Base-by-base conservation (phyloP, 2,113 vertebrate genomes). In the Trichechus manatus region DNA sequence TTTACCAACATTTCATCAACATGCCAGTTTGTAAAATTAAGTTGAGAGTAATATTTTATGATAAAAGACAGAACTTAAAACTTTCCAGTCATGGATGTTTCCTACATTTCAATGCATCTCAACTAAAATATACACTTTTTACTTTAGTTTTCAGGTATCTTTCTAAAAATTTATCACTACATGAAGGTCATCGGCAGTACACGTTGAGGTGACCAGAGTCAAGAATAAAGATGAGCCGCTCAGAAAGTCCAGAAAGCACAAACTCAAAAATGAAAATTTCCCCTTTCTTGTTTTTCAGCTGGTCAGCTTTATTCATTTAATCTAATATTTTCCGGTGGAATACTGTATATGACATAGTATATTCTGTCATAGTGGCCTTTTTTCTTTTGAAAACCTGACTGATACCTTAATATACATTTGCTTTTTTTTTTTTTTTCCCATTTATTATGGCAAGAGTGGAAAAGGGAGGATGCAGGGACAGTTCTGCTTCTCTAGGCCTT, bases 261-360 rank as follows among this genome's bases (percentile, higher is more conserved):
- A 25, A 80, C 86, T 89, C 80, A 90, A 82, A 94, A 93, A 93
- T 61, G 39, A 90, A 85, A 77, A 36, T 79, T 87, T 91, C 19
- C 50, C 39, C 80, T 94, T 97, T 95, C 86, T 96, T 94, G 78
- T 93, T 97, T 96, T 92, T 83, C 36, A 94, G 53, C n/a, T 90
- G 53, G 77, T 78, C 31, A 89, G 33, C 66, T 90, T 93, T 74
- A 33, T 75, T 89, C 75, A 81, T 89, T 94, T 85, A 89, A 91
- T 93, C 87, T 93, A 94, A 96, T 81, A 44, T 85, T 93, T 92
- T 95, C 81, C 61, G 47, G 72, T 93, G n/a, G 64, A 82, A 78
- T 70, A n/a, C 36, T 82, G 50, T 36, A 85, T 94, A 93, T 79
- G 89, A 91, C 44, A 96, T 47, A 96, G 39, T 72, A 82, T 87